Evolutionary conservation across 2,888 invertebrate genomes (phyloP).

Genomic region (Asteroscopus sphinx): DNA sequence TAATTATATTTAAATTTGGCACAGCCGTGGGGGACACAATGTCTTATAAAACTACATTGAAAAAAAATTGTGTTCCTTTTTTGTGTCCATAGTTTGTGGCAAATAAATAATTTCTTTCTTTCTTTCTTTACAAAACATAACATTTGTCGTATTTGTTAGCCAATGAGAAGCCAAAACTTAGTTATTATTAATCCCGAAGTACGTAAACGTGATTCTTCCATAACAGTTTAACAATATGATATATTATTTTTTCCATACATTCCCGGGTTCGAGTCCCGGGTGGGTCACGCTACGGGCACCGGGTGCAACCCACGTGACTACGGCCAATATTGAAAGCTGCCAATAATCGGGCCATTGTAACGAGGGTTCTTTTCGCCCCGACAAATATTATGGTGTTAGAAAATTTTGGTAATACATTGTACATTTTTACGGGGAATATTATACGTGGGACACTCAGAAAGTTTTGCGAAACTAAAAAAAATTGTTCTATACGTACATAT

Average conservation of each 20-base stretch:
- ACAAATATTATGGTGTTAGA: slow-evolving; percentile 53
- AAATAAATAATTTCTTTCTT: no score
- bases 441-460: no score
- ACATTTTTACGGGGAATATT: slow-evolving; percentile 31
- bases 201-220: slow-evolving; percentile 38
- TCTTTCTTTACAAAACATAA: no score
- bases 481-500: no score
- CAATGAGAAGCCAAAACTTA: slow-evolving; percentile 4
- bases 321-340: slow-evolving; percentile 60
- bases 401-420: slow-evolving; percentile 57
- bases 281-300: slow-evolving; percentile 64
- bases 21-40: no score
- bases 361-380: slow-evolving; percentile 48
- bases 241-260: slow-evolving; percentile 46
- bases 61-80: no score
- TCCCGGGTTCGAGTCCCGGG: slow-evolving; percentile 39
- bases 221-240: slow-evolving; percentile 32
- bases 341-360: slow-evolving; percentile 57
- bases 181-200: slow-evolving; percentile 22
- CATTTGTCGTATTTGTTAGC: neutral
- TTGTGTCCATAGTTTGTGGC: no score
- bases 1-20: no score
- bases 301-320: slow-evolving; percentile 68
- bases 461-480: no score
- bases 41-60: no score